Conservation (phyloP, 2,113 vertebrate genomes). For the Philantomba maxwellii region DNA sequence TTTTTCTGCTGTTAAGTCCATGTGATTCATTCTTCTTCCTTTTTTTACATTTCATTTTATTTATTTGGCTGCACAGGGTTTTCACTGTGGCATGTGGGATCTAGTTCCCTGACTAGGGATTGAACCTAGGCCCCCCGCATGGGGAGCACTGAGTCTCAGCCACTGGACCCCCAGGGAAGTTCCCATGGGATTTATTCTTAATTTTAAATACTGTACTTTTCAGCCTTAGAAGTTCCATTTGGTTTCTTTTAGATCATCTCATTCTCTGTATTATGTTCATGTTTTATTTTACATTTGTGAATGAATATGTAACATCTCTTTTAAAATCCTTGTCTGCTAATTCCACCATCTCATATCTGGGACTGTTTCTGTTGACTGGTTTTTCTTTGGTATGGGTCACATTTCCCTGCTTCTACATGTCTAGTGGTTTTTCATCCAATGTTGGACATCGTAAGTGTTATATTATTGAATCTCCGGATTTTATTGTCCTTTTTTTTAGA, state of each 20-base stretch:
- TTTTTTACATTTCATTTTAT: neutral
- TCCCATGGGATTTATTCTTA: neutral
- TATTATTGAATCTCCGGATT: neutral
- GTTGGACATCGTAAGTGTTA: neutral
- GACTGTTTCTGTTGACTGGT: neutral
- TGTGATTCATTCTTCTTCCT: neutral
- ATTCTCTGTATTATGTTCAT: neutral
- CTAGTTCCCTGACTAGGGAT: neutral
- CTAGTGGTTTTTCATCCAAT: neutral
- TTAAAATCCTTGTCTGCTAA: neutral
- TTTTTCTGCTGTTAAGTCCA: neutral
- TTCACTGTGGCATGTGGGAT: neutral
- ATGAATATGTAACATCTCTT: neutral
- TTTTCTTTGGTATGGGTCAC: neutral
- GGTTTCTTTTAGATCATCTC: neutral
- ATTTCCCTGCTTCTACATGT: neutral
- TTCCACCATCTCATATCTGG: too few species aligned
- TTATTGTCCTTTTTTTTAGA: neutral
- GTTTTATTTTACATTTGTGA: neutral
- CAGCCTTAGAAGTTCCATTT: neutral
- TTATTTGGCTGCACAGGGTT: neutral
- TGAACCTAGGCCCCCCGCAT: neutral
- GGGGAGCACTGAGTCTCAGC: neutral
- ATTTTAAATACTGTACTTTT: neutral
- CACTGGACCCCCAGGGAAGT: neutral